These are phyloP conservation scores for Tetraodon nigroviridis DNA, from an alignment of 2,113 vertebrate species.

Conservation along the genomic window DNA sequence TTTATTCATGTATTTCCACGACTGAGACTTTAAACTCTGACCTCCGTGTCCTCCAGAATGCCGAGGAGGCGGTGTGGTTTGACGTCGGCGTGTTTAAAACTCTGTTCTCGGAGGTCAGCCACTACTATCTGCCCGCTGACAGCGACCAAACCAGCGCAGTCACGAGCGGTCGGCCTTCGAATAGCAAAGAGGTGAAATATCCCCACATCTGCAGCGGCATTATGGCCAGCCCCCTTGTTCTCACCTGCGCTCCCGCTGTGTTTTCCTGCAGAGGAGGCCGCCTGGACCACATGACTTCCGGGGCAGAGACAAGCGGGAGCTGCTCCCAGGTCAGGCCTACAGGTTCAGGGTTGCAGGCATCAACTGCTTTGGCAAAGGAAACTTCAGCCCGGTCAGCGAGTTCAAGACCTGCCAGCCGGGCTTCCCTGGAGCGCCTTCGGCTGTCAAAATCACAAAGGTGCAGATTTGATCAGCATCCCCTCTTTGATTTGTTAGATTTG, in stretches of 20 bases:
- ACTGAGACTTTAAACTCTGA: background rate
- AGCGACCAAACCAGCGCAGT: conserved; percentile 46
- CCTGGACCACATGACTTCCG: conserved; percentile 79
- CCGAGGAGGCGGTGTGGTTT: conserved; percentile 74
- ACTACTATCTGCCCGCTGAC: conserved; percentile 85
- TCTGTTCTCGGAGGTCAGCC: conserved; percentile 84
- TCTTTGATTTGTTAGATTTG: background rate
- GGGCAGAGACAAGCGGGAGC: conserved; percentile 81
- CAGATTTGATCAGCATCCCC: too few relatives aligned
- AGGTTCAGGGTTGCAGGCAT: conserved; percentile 91
- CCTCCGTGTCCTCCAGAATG: conserved; percentile 14
- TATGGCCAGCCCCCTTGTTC: background rate
- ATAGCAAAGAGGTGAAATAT: conserved; percentile 52
- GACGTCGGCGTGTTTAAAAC: conserved; percentile 92
- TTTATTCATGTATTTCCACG: background rate
- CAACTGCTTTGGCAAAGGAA: conserved; percentile 86
- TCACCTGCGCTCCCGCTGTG: background rate
- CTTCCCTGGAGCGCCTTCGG: conserved; percentile 95
- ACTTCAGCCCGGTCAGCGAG: conserved; percentile 89
- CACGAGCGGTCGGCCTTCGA: conserved; percentile 9
- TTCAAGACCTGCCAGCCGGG: conserved; percentile 97
- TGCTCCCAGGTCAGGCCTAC: conserved; percentile 86
- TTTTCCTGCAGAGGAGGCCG: conserved; percentile 70
- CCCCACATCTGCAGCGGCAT: background rate
- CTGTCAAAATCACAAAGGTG: conserved; percentile 95